These are phyloP conservation scores for Podarcis muralis DNA, from an alignment of 2,113 vertebrate species.

Conservation along the genomic window DNA sequence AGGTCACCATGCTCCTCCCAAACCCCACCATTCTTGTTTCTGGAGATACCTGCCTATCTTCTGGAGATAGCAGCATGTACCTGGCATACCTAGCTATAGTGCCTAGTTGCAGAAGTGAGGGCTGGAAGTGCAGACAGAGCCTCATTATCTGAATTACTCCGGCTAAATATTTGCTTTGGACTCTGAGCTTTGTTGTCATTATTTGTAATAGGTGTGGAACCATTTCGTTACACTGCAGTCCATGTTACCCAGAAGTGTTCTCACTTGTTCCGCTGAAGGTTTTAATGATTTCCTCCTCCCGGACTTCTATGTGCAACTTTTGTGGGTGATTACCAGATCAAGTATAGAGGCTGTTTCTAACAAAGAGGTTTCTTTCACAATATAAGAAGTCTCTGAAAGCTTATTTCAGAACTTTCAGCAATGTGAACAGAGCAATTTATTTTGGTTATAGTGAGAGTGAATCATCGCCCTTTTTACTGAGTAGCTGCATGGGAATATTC, in stretches of 20 bases:
- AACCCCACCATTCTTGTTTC: neutral
- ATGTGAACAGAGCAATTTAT: constrained; percentile 43
- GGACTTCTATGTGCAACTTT: neutral
- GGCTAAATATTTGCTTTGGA: neutral
- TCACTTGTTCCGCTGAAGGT: constrained; percentile 7
- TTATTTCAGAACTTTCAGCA: constrained; percentile 18
- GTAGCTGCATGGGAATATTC: constrained; percentile 33
- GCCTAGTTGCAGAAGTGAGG: neutral
- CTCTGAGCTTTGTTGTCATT: neutral
- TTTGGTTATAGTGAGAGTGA: constrained; percentile 45
- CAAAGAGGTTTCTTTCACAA: neutral
- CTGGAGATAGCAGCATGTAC: neutral
- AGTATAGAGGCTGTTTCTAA: constrained; percentile 22
- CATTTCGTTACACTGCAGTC: constrained; percentile 39
- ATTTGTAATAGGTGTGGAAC: constrained; percentile 3
- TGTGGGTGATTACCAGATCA: neutral
- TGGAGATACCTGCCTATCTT: neutral
- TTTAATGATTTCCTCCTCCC: rapidly evolving
- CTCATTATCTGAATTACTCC: neutral
- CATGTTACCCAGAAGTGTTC: constrained; percentile 47
- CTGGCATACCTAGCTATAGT: neutral
- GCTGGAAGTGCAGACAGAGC: neutral
- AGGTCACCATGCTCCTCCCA: neutral
- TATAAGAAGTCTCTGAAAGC: constrained; percentile 13
- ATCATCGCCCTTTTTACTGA: neutral